phyloP scores from a whole-genome alignment of 2,797 vertebrate genomes.

The Crocidura indochinensis region DNA sequence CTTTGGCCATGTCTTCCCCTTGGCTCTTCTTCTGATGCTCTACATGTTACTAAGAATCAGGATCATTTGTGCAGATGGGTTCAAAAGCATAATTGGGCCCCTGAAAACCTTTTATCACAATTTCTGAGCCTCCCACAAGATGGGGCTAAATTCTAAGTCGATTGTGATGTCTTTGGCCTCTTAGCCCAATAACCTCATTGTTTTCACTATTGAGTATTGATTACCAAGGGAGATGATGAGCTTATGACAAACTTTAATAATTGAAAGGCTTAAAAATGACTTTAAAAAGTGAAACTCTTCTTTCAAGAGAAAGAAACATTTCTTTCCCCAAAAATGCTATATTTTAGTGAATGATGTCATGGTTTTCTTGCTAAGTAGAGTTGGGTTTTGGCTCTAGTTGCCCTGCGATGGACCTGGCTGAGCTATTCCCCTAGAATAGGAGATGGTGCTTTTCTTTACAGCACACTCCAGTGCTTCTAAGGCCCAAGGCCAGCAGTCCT shows the following conservation, averaged over 20 bases:
- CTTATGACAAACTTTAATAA: conserved; percentile 16
- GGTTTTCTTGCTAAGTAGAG: conserved; percentile 18
- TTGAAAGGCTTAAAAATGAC: conserved; percentile 49
- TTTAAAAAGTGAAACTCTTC: background rate
- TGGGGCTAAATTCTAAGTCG: conserved; percentile 74
- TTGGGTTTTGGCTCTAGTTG: background rate
- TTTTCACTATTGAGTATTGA: conserved; percentile 3
- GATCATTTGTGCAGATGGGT: conserved; percentile 55
- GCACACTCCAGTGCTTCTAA: too few species aligned
- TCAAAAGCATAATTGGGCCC: conserved; percentile 58
- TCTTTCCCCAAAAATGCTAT: conserved; percentile 7
- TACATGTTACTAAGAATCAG: background rate
- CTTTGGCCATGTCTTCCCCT: background rate
- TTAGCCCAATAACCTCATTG: background rate
- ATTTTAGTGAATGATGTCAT: background rate
- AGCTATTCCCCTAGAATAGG: background rate
- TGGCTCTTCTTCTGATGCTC: background rate
- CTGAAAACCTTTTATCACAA: conserved; percentile 46
- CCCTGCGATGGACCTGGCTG: background rate
- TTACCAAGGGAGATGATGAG: background rate
- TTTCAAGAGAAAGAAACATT: background rate
- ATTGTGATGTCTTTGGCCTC: background rate
- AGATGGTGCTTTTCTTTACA: background rate
- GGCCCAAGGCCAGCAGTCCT: too few species aligned
- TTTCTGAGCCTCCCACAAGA: conserved; percentile 72